Percentiles rank a stretch among this genome's conserved stretches.
phyloP scores from a whole-genome alignment of 2,113 vertebrate genomes.

The Oceanites oceanicus region DNA sequence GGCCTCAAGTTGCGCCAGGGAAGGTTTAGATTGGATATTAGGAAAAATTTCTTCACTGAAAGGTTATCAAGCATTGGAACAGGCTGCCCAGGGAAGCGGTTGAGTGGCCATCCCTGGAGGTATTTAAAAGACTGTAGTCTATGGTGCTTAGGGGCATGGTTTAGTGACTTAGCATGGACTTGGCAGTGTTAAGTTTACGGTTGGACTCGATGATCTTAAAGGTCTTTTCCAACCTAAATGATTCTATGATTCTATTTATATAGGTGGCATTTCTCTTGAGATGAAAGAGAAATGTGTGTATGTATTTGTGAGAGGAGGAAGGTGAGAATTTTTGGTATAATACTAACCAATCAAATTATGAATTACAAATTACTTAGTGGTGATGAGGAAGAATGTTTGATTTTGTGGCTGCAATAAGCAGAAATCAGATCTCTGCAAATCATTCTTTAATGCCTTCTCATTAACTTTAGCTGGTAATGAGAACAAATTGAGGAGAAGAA shows the following conservation, averaged over 20 bases:
- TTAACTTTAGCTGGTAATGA: slow-evolving; percentile 75
- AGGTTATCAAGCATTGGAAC: too few relatives aligned
- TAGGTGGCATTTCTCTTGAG: not conserved
- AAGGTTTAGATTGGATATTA: not conserved
- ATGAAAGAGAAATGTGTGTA: not conserved
- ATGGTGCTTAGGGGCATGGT: not conserved
- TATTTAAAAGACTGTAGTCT: not conserved
- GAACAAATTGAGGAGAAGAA: slow-evolving; percentile 77
- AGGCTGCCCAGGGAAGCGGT: too few relatives aligned
- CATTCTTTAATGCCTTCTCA: slow-evolving; percentile 72
- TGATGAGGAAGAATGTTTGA: not conserved
- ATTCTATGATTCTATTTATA: not conserved
- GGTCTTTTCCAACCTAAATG: not conserved
- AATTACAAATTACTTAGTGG: slow-evolving; percentile 12
- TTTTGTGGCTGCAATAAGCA: slow-evolving; percentile 34
- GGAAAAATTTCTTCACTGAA: too few relatives aligned
- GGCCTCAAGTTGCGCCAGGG: not conserved
- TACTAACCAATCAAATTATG: not conserved
- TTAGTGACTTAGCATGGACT: not conserved
- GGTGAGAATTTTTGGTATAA: not conserved
- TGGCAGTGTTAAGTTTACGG: not conserved
- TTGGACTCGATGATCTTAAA: not conserved
- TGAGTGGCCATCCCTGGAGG: not conserved
- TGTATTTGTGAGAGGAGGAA: not conserved
- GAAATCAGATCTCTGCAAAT: slow-evolving; percentile 65